A percentile compares a stretch with the other conserved stretches of the same genome.
Conservation (phyloP, 2,888 invertebrate genomes). For the Nomada lathburiana region DNA sequence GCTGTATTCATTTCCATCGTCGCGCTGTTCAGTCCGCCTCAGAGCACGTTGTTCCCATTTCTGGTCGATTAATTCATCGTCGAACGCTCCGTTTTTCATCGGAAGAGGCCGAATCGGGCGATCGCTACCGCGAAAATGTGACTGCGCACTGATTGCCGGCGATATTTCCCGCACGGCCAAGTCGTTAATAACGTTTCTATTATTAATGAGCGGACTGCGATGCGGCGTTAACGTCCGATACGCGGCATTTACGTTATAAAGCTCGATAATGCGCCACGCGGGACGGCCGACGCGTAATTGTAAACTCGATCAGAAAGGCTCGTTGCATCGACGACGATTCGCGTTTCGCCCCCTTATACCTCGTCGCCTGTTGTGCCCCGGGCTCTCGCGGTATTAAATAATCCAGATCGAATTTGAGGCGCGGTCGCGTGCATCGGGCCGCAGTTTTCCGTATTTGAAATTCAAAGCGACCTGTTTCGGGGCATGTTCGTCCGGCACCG, state of each 20-base stretch:
- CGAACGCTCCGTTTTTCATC: background rate
- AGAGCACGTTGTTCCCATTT: background rate
- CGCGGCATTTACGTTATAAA: conserved; percentile 54
- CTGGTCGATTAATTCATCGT: conserved; percentile 4
- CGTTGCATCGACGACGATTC: conserved; percentile 46
- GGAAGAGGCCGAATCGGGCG: conserved; percentile 13
- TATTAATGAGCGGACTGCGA: conserved; percentile 70
- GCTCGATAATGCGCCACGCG: conserved; percentile 61
- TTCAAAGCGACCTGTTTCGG: conserved; percentile 43
- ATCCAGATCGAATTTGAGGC: conserved; percentile 37
- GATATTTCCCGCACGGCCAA: conserved; percentile 65
- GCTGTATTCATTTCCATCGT: background rate
- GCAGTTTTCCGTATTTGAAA: conserved; percentile 39
- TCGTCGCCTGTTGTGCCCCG: conserved; percentile 30
- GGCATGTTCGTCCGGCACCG: background rate
- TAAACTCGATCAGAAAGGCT: conserved; percentile 66
- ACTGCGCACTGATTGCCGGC: conserved; percentile 56
- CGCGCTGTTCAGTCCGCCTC: background rate
- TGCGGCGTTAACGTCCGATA: conserved; percentile 62
- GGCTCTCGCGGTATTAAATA: conserved; percentile 43
- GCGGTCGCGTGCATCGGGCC: conserved; percentile 8
- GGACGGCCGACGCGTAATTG: conserved; percentile 64
- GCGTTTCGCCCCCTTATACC: conserved; percentile 26
- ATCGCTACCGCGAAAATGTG: conserved; percentile 40
- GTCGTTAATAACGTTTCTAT: conserved; percentile 74